Percentiles rank a stretch among this genome's conserved stretches.
Evolutionary conservation across 1,140 invertebrate genomes (phyloP).

Genomic region (Globodera rostochiensis): DNA sequence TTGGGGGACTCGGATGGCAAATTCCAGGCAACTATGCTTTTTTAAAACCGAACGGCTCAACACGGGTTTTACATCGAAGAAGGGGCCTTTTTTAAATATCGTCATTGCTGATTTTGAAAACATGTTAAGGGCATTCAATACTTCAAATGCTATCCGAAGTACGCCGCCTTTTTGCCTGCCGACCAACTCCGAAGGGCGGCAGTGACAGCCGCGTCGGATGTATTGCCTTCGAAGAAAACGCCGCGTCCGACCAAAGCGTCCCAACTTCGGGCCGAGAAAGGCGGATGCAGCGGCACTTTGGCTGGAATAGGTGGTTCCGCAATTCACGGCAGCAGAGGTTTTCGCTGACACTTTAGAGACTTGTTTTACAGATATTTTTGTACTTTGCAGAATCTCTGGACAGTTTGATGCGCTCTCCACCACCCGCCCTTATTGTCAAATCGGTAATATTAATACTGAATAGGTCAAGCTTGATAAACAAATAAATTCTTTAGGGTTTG

Average conservation of each 20-base stretch:
- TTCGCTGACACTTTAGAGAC: not conserved
- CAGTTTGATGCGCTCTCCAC: constrained; percentile 21
- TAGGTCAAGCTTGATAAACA: not conserved
- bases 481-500: not conserved
- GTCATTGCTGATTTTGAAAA: not conserved
- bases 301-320: constrained; percentile 1
- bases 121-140: constrained; percentile 49
- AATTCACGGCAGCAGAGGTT: constrained; percentile 12
- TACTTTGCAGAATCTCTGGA: constrained; percentile 23
- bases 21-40: constrained; percentile 13
- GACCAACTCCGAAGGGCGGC: constrained; percentile 35
- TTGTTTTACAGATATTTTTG: not conserved
- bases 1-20: constrained; percentile 69
- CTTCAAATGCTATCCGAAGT: constrained; percentile 50
- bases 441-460: constrained; percentile 66
- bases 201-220: constrained; percentile 10
- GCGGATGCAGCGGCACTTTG: constrained; percentile 1
- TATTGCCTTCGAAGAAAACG: constrained; percentile 10
- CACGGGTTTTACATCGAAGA: too few relatives aligned
- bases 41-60: too few relatives aligned
- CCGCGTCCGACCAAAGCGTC: constrained; percentile 47
- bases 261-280: constrained; percentile 32
- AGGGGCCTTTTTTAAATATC: not conserved
- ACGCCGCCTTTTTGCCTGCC: constrained; percentile 50
- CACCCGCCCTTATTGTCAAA: not conserved